Conservation (phyloP, 1,140 invertebrate genomes). For the Procambarus virginalis region DNA sequence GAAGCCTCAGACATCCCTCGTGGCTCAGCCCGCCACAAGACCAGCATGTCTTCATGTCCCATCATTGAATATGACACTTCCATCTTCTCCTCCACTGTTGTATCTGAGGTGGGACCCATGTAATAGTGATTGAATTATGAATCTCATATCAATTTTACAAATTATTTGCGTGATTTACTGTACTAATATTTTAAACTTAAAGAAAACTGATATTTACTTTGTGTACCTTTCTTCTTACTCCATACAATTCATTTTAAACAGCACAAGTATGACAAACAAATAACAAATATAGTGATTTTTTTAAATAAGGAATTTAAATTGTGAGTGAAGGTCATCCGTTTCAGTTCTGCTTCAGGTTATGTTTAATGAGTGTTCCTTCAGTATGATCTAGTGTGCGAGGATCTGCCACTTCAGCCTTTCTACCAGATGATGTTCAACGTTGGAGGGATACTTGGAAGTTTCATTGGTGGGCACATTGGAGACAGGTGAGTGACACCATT, state of each 20-base stretch:
- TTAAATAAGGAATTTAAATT: no score
- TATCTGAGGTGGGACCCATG: constrained; percentile 19
- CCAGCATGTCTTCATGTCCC: constrained; percentile 19
- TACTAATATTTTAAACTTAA: no score
- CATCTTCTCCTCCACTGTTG: constrained; percentile 24
- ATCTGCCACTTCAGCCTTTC: background rate
- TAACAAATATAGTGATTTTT: no score
- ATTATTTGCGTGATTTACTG: no score
- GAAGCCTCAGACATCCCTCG: background rate
- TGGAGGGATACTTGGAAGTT: constrained; percentile 26
- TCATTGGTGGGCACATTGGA: constrained; percentile 18
- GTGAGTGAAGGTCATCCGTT: no score
- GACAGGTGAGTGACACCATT: constrained; percentile 18
- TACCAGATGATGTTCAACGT: constrained; percentile 42
- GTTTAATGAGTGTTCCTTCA: background rate
- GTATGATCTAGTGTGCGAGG: constrained; percentile 39
- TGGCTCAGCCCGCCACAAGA: background rate
- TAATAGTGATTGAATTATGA: no score
- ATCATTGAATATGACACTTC: constrained; percentile 27
- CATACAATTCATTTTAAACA: no score
- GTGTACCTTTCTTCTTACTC: no score
- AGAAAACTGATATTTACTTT: no score
- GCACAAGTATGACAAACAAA: no score
- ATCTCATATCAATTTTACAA: no score
- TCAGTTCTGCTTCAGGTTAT: no score